These are phyloP conservation scores for Clusia tigrina DNA, from an alignment of 2,888 invertebrate genomes.

Conservation along the genomic window DNA sequence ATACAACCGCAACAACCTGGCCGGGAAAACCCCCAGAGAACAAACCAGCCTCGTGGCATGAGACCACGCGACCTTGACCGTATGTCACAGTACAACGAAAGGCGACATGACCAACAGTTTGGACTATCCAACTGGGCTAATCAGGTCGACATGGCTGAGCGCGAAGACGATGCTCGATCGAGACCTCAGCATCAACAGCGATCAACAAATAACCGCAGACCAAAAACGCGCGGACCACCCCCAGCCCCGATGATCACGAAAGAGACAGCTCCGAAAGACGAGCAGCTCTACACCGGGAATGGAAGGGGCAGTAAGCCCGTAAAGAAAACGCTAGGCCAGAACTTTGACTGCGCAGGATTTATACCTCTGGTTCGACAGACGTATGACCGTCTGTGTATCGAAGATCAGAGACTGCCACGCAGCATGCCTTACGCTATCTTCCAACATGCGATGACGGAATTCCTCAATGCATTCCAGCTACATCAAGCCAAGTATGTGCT, in stretches of 20 bases:
- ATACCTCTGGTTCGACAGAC: slow-evolving; percentile 24
- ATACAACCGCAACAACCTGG: background rate
- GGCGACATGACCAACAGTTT: background rate
- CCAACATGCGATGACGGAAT: slow-evolving; percentile 30
- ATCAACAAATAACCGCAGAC: background rate
- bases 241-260: background rate
- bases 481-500: slow-evolving; percentile 20
- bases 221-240: slow-evolving; percentile 3
- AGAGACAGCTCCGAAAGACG: slow-evolving; percentile 12
- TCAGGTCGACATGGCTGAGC: slow-evolving; percentile 9
- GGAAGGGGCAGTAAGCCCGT: slow-evolving; percentile 5
- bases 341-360: slow-evolving; percentile 18
- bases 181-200: background rate
- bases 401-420: slow-evolving; percentile 26
- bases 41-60: background rate
- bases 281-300: slow-evolving; percentile 1
- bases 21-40: background rate
- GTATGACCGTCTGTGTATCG: slow-evolving; percentile 23
- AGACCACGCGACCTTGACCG: background rate
- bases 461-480: slow-evolving; percentile 13
- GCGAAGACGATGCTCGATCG: background rate
- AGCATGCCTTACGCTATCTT: slow-evolving; percentile 25
- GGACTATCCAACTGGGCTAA: slow-evolving; percentile 9
- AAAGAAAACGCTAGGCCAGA: slow-evolving; percentile 8
- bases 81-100: slow-evolving; percentile 8